Conservation (phyloP, 2,113 vertebrate genomes). For the Oryzias woworae region DNA sequence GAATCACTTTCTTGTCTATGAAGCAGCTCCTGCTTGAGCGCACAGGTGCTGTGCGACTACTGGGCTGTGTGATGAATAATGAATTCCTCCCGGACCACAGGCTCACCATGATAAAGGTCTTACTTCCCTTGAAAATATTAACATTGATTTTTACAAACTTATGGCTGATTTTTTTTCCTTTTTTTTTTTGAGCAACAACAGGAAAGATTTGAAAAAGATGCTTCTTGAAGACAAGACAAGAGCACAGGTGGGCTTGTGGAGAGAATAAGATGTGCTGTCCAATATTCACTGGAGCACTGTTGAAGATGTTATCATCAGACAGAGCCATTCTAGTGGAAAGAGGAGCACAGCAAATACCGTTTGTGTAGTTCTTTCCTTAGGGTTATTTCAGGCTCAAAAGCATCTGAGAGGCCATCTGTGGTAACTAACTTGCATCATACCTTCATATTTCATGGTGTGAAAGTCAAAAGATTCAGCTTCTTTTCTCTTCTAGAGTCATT, state of each 20-base stretch:
- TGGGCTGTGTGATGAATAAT: conserved; percentile 65
- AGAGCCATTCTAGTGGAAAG: conserved; percentile 43
- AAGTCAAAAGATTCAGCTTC: too few species aligned
- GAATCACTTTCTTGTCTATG: not conserved
- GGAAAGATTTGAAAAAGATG: conserved; percentile 10
- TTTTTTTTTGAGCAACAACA: conserved; percentile 20
- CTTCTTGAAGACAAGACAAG: not conserved
- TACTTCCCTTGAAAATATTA: conserved; percentile 42
- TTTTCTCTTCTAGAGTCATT: too few species aligned
- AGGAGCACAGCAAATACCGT: conserved; percentile 28
- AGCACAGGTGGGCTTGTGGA: conserved; percentile 8
- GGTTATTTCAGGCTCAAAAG: conserved; percentile 27
- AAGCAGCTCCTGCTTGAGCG: conserved; percentile 16
- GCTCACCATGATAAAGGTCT: conserved; percentile 55
- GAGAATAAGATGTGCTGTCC: not conserved
- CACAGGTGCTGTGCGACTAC: conserved; percentile 41
- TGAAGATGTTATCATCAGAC: conserved; percentile 36
- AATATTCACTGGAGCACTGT: conserved; percentile 23
- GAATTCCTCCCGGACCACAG: conserved; percentile 56
- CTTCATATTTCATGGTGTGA: conserved; percentile 1
- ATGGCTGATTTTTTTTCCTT: not conserved
- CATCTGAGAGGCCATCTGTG: not conserved
- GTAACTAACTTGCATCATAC: not conserved
- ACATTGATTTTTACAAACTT: conserved; percentile 55
- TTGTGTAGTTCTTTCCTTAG: conserved; percentile 22